Evolutionary conservation across 2,113 vertebrate species (phyloP).

Genomic region (Pelmatolapia mariae): DNA sequence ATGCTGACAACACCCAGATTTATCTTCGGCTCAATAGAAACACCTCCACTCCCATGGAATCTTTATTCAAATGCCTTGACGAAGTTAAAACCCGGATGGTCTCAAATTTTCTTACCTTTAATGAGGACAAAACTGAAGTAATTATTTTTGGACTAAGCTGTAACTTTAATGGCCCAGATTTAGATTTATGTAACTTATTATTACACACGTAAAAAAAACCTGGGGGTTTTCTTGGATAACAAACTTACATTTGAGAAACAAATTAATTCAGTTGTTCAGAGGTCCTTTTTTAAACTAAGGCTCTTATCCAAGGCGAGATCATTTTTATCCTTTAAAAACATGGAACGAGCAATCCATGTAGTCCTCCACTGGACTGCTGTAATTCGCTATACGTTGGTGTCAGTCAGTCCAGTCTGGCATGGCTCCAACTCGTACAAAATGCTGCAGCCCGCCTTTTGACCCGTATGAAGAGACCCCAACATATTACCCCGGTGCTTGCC

Average conservation of each 20-base stretch:
- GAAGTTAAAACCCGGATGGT: fast-evolving
- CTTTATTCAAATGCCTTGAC: background rate
- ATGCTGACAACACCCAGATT: background rate
- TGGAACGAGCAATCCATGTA: background rate
- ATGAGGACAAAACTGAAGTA: background rate
- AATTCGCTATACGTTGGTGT: background rate
- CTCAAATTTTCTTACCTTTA: background rate
- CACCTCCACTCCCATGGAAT: background rate
- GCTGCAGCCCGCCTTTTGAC: background rate
- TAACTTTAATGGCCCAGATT: background rate
- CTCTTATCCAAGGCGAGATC: background rate
- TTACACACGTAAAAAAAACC: background rate
- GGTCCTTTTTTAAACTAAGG: background rate
- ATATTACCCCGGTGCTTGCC: background rate
- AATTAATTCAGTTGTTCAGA: background rate
- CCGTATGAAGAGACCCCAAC: background rate
- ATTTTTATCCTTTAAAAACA: background rate
- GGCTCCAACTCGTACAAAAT: background rate
- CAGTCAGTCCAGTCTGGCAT: background rate
- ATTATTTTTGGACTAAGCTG: background rate
- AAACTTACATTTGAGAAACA: background rate
- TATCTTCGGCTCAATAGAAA: fast-evolving
- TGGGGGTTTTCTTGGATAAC: background rate
- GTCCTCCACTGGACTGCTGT: background rate
- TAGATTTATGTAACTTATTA: background rate